Percentiles rank a stretch among this genome's conserved stretches.
These are phyloP conservation scores for Cryptomyrus ogoouensis DNA, from an alignment of 2,113 vertebrate species.

Conservation along the genomic window DNA sequence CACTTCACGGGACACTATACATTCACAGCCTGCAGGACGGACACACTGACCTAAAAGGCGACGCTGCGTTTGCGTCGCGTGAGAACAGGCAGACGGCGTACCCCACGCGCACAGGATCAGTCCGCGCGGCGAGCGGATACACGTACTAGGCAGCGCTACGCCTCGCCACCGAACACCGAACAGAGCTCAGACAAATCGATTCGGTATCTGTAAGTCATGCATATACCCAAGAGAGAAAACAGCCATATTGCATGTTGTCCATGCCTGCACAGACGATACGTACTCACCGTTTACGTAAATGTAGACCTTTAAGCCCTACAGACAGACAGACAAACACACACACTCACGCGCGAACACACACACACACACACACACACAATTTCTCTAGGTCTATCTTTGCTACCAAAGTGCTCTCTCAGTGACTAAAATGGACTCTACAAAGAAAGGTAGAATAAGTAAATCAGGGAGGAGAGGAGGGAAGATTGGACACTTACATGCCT, in stretches of 20 bases:
- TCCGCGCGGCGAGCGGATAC: background rate
- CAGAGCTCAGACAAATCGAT: background rate
- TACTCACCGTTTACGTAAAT: slow-evolving; percentile 13
- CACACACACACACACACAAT: slow-evolving; percentile 42
- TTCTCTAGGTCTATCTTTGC: slow-evolving; percentile 43
- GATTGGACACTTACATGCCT: slow-evolving; percentile 37
- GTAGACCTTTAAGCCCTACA: background rate
- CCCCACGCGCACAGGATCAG: background rate
- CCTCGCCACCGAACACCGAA: background rate
- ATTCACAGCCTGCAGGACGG: slow-evolving; percentile 40
- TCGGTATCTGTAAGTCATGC: background rate
- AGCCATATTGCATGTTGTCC: slow-evolving; percentile 23
- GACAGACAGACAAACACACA: background rate
- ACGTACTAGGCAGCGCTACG: background rate
- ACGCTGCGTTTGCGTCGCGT: background rate
- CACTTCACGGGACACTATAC: slow-evolving; percentile 53
- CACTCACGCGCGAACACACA: slow-evolving; percentile 19
- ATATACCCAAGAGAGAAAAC: background rate
- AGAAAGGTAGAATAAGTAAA: slow-evolving; percentile 50
- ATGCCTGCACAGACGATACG: slow-evolving; percentile 21
- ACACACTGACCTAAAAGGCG: slow-evolving; percentile 37
- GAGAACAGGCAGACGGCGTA: background rate
- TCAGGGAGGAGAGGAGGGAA: slow-evolving; percentile 46
- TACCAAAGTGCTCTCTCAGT: slow-evolving; percentile 73
- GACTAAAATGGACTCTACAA: slow-evolving; percentile 50